These are phyloP conservation scores for Chromoteleia sp. DNA, from an alignment of 2,888 invertebrate genomes.

Conservation along the genomic window DNA sequence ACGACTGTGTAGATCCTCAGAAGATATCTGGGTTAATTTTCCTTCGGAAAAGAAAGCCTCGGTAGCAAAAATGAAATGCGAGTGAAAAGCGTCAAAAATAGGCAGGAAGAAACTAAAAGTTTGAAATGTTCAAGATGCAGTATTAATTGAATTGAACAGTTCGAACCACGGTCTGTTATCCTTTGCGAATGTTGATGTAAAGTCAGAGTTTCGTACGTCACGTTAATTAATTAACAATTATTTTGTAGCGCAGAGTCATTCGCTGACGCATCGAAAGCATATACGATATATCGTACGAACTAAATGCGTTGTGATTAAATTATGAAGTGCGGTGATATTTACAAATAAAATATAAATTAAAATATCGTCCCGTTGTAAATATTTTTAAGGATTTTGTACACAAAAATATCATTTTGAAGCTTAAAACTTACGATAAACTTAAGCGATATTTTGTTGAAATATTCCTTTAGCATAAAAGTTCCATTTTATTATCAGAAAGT, in stretches of 20 bases:
- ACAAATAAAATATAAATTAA: too few relatives aligned
- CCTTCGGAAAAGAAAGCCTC: slow-evolving; percentile 20
- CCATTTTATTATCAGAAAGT: not conserved
- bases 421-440: too few relatives aligned
- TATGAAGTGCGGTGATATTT: too few relatives aligned
- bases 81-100: slow-evolving; percentile 20
- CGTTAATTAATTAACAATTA: not conserved
- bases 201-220: not conserved
- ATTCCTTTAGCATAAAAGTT: not conserved
- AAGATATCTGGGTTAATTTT: slow-evolving; percentile 46
- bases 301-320: too few relatives aligned
- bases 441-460: not conserved
- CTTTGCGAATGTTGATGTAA: not conserved
- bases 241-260: not conserved
- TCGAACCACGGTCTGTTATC: not conserved
- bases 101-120: slow-evolving; percentile 16
- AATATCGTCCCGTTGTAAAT: too few relatives aligned
- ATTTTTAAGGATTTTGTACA: too few relatives aligned
- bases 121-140: slow-evolving; percentile 12
- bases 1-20: slow-evolving; percentile 37
- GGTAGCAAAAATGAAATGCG: slow-evolving; percentile 19
- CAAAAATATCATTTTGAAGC: too few relatives aligned
- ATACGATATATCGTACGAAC: too few relatives aligned
- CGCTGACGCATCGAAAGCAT: too few relatives aligned
- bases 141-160: slow-evolving; percentile 1